A percentile compares a stretch with the other conserved stretches of the same genome.
Evolutionary conservation across 2,113 vertebrate genomes (phyloP).

Genomic region (Cricetomys ansorgei): DNA sequence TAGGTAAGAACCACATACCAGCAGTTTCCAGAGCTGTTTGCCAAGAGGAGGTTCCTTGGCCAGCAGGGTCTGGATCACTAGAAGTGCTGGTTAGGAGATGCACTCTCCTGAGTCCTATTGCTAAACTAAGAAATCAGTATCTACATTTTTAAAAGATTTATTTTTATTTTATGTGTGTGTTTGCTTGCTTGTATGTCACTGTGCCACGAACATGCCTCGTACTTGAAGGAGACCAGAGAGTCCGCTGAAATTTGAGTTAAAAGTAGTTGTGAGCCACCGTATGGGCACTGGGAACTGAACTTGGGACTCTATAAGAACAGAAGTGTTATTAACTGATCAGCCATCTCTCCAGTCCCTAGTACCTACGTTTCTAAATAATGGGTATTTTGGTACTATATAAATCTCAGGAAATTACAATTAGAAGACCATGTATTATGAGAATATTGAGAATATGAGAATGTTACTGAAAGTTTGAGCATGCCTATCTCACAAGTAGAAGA

Average conservation of each 20-base stretch:
- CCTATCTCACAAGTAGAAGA: too few relatives aligned
- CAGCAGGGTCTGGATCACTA: too few relatives aligned
- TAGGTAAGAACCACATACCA: background rate
- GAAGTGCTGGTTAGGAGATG: background rate
- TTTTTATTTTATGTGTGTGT: background rate
- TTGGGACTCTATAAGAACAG: background rate
- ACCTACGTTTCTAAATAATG: background rate
- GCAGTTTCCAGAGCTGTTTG: background rate
- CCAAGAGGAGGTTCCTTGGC: background rate
- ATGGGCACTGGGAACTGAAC: background rate
- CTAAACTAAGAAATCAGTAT: background rate
- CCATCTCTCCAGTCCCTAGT: background rate
- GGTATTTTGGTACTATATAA: background rate
- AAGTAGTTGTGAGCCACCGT: background rate
- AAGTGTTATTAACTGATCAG: background rate
- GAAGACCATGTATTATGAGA: background rate
- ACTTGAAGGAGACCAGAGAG: background rate
- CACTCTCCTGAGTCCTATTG: background rate
- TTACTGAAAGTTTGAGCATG: background rate
- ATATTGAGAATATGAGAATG: background rate
- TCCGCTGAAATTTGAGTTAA: background rate
- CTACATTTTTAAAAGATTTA: background rate
- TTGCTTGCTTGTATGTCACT: background rate
- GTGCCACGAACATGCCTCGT: background rate
- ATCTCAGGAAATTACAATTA: constrained; percentile 21